Evolutionary conservation across 2,113 vertebrate genomes (phyloP).

Genomic region (Sapayoa aenigma): DNA sequence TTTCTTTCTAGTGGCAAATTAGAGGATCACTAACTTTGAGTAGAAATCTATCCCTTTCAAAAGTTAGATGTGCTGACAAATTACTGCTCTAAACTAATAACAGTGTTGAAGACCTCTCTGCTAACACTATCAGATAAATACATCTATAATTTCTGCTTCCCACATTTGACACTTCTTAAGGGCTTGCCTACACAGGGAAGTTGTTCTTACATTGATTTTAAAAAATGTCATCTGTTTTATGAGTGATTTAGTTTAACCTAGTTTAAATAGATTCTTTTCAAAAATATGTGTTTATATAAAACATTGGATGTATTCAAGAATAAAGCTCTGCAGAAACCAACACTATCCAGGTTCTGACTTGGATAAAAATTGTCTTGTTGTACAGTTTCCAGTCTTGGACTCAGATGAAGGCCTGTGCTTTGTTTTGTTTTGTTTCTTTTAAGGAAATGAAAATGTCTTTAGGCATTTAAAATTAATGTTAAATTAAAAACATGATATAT

Average conservation of each 20-base stretch:
- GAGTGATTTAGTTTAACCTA: conserved; percentile 28
- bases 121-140: conserved; percentile 35
- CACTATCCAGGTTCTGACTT: neutral
- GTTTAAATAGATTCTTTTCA: conserved; percentile 10
- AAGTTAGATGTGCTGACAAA: neutral
- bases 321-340: neutral
- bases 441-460: neutral
- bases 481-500: neutral
- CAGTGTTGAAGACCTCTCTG: conserved; percentile 29
- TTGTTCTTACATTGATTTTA: conserved; percentile 42
- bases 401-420: neutral
- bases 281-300: conserved; percentile 21
- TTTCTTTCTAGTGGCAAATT: neutral
- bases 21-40: neutral
- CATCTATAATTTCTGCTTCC: conserved; percentile 52
- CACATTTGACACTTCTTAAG: conserved; percentile 47
- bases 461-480: conserved; percentile 18
- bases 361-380: neutral
- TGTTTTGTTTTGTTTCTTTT: neutral
- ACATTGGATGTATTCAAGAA: neutral
- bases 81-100: conserved; percentile 25
- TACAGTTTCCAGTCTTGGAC: neutral
- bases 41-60: neutral
- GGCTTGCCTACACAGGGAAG: conserved; percentile 54
- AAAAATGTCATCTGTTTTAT: conserved; percentile 30